These are phyloP conservation scores for Drosophila pullipes DNA, from an alignment of 2,888 invertebrate genomes.

Conservation along the genomic window DNA sequence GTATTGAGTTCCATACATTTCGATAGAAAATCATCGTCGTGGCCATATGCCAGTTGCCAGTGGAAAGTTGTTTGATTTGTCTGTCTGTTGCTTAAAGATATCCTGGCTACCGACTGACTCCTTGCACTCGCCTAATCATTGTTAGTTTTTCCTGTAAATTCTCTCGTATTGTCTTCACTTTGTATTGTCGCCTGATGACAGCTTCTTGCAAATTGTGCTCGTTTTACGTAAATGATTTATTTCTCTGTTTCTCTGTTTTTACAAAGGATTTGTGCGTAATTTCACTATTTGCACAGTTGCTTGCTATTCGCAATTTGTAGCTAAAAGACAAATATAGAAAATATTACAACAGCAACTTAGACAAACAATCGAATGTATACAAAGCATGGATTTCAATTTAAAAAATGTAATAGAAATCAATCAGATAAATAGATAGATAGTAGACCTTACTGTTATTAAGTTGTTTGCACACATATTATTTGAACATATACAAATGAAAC, in stretches of 20 bases:
- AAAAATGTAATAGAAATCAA: background rate
- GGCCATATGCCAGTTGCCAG: conserved; percentile 61
- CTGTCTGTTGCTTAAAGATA: conserved; percentile 33
- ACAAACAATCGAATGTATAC: background rate
- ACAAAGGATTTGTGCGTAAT: conserved; percentile 42
- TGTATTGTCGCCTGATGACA: conserved; percentile 53
- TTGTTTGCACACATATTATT: background rate
- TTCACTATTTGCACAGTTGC: conserved; percentile 58
- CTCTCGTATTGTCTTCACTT: conserved; percentile 38
- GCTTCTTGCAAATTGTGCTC: conserved; percentile 52
- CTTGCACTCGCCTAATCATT: conserved; percentile 52
- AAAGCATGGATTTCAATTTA: no score
- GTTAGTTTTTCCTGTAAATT: conserved; percentile 58
- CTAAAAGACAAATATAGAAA: conserved; percentile 11
- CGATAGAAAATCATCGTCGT: conserved; percentile 53
- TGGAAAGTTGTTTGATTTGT: conserved; percentile 69
- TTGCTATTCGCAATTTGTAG: conserved; percentile 25
- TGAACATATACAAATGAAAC: background rate
- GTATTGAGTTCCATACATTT: conserved; percentile 56
- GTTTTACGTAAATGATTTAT: conserved; percentile 62
- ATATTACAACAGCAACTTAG: background rate
- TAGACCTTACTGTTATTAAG: background rate
- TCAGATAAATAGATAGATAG: background rate
- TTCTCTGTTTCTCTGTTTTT: conserved; percentile 21
- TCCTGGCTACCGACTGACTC: conserved; percentile 62